Conservation (phyloP, 30 jellyfish, hydroid and myxozoan genomes). For the Mastigias papua region DNA sequence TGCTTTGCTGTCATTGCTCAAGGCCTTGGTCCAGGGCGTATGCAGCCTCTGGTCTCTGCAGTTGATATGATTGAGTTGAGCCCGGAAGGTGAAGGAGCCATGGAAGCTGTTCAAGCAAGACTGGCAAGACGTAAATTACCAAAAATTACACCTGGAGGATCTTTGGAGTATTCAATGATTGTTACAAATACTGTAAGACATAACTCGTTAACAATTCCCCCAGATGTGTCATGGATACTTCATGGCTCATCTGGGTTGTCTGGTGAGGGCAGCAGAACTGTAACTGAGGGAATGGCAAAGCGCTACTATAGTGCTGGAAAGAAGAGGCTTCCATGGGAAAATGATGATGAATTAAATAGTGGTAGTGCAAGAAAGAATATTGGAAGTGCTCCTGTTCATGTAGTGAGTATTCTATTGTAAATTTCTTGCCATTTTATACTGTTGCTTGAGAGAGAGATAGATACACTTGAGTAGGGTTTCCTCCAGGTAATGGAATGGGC, state of each 20-base stretch:
- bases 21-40: conserved; percentile 91
- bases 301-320: conserved; percentile 90
- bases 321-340: conserved; percentile 87
- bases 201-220: conserved; percentile 44
- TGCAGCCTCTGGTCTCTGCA: conserved; percentile 96
- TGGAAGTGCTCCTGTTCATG: conserved; percentile 93
- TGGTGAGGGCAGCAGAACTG: conserved; percentile 19
- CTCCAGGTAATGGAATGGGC: too few relatives aligned
- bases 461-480: too few relatives aligned
- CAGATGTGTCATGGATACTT: conserved; percentile 93
- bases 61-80: conserved; percentile 86
- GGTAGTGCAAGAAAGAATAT: conserved; percentile 70
- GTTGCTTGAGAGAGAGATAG: too few relatives aligned
- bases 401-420: conserved; percentile 78
- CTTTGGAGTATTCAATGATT: conserved; percentile 77
- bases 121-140: conserved; percentile 88
- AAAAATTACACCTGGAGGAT: conserved; percentile 73
- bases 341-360: conserved; percentile 36
- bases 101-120: conserved; percentile 95
- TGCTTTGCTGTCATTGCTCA: conserved; percentile 96
- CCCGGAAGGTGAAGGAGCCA: conserved; percentile 85
- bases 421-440: too few relatives aligned
- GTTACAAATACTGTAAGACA: conserved; percentile 59
- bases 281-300: conserved; percentile 59
- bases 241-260: conserved; percentile 59